Conservation (phyloP, 2,797 vertebrate species). For the Betta splendens region DNA sequence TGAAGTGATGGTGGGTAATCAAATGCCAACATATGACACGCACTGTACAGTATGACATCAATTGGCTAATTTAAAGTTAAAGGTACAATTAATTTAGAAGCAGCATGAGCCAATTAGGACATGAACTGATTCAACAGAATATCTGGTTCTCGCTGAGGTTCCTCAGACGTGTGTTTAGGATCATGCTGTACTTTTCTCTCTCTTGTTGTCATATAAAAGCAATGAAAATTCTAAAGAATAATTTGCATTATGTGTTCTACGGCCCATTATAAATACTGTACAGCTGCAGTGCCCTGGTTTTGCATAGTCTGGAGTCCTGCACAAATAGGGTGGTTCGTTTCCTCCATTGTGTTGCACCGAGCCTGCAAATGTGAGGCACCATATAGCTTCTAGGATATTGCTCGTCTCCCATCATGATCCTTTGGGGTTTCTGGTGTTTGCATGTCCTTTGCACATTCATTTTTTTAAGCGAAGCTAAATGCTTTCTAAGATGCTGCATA, state of each 20-base stretch:
- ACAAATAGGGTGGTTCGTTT: neutral
- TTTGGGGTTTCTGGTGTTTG: neutral
- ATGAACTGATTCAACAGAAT: neutral
- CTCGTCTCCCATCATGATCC: neutral
- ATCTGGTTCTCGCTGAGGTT: too few relatives aligned
- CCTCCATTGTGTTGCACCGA: neutral
- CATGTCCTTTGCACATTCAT: neutral
- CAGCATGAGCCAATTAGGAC: neutral
- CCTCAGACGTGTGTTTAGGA: too few relatives aligned
- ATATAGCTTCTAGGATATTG: neutral
- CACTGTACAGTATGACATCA: neutral
- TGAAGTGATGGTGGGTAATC: neutral
- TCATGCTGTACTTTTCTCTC: too few relatives aligned
- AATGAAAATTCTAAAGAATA: too few relatives aligned
- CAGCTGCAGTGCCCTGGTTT: neutral
- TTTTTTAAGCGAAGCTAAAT: neutral
- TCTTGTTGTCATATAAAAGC: too few relatives aligned
- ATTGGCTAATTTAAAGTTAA: too few relatives aligned
- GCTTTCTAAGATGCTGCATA: neutral
- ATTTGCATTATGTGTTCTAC: too few relatives aligned
- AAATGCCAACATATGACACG: neutral
- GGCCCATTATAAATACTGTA: slow-evolving; percentile 5
- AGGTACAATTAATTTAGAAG: neutral
- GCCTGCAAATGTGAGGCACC: neutral
- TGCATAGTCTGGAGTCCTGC: neutral